Evolutionary conservation across 2,113 vertebrate genomes (phyloP).

Genomic region (Malurus elegans): DNA sequence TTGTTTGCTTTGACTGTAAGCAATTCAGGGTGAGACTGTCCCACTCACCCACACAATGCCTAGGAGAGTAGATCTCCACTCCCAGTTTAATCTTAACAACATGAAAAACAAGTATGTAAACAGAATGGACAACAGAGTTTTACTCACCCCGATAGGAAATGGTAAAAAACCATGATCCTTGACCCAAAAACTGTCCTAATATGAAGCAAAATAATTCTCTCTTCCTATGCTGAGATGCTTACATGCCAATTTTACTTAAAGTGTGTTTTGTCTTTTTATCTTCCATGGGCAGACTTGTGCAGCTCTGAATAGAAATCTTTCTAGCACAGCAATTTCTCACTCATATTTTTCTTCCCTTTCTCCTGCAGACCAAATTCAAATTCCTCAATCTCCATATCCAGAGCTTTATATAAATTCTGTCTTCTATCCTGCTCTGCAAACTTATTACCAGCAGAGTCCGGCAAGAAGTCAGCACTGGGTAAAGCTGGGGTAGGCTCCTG

Average conservation of each 20-base stretch:
- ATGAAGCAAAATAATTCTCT: not conserved
- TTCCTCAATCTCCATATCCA: not conserved
- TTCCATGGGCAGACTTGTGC: not conserved
- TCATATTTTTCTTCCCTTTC: not conserved
- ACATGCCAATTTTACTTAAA: not conserved
- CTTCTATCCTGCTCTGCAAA: not conserved
- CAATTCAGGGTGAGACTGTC: not conserved
- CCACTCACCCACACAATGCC: not conserved
- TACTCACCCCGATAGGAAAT: not conserved
- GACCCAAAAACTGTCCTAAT: not conserved
- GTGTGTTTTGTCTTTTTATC: not conserved
- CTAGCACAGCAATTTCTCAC: not conserved
- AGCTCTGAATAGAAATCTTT: not conserved
- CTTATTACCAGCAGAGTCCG: not conserved
- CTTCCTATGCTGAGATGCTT: not conserved
- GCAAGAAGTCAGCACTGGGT: not conserved
- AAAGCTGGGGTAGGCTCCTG: not conserved
- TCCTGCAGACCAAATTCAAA: not conserved
- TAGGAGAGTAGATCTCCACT: not conserved
- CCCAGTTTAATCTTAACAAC: not conserved
- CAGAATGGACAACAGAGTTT: not conserved
- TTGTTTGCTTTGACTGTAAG: not conserved
- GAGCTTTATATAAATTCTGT: not conserved
- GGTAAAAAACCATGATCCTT: not conserved
- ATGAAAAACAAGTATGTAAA: not conserved